Percentiles rank a stretch among this genome's conserved stretches.
Conservation (phyloP, 2,113 vertebrate species). For the Semicossyphus pulcher region DNA sequence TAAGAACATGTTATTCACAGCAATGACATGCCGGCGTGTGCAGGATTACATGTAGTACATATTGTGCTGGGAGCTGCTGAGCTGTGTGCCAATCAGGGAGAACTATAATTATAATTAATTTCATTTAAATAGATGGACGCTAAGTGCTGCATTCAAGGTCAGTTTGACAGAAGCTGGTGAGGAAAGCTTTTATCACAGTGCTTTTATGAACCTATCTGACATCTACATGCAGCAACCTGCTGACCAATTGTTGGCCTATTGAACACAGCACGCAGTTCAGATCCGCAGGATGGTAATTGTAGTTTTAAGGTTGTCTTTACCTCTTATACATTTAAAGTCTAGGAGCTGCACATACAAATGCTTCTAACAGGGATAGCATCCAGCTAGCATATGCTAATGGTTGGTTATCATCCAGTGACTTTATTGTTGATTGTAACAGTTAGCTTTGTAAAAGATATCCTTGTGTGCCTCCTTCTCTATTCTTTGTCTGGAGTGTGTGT, state of each 20-base stretch:
- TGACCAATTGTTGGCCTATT: background rate
- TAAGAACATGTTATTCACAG: slow-evolving; percentile 20
- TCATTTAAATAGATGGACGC: background rate
- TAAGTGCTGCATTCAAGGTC: slow-evolving; percentile 21
- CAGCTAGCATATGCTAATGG: background rate
- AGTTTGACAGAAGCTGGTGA: background rate
- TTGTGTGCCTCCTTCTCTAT: slow-evolving; percentile 10
- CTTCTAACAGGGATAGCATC: slow-evolving; percentile 1
- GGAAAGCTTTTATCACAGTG: slow-evolving; percentile 3
- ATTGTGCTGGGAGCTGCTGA: background rate
- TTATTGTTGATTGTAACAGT: slow-evolving; percentile 15
- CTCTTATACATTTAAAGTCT: background rate
- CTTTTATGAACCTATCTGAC: background rate
- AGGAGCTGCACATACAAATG: background rate
- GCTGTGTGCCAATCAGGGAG: background rate
- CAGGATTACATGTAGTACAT: background rate
- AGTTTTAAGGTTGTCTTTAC: slow-evolving; percentile 2
- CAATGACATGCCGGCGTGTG: background rate
- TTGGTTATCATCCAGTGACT: slow-evolving; percentile 4
- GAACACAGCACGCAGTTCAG: background rate
- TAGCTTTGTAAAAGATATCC: slow-evolving; percentile 8
- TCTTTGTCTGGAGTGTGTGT: slow-evolving; percentile 28
- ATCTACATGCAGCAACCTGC: background rate
- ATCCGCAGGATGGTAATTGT: background rate
- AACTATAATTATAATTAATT: slow-evolving; percentile 17